Conservation (phyloP, 2,888 invertebrate genomes). For the Drosophila kokeensis region DNA sequence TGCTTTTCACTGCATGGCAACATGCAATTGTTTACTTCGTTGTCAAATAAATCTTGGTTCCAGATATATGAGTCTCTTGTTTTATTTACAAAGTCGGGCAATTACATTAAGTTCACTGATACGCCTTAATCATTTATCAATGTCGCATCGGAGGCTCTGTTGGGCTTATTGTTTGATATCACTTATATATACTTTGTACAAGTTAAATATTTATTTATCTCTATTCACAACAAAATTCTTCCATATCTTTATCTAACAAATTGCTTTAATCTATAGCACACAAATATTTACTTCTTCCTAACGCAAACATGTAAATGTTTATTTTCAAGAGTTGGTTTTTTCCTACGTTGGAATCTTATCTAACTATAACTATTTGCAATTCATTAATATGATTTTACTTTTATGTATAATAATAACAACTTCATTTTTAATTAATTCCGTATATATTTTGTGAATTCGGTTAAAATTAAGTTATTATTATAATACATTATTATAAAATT, state of each 20-base stretch:
- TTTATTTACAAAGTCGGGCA: conserved; percentile 73
- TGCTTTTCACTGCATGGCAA: conserved; percentile 18
- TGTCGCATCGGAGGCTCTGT: conserved; percentile 16
- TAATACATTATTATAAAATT: neutral
- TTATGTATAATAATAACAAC: neutral
- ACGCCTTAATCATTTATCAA: conserved; percentile 52
- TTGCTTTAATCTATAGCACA: neutral
- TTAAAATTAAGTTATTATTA: neutral
- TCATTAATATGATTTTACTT: neutral
- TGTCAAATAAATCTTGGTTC: conserved; percentile 74
- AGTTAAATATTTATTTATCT: conserved; percentile 28
- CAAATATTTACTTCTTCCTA: neutral
- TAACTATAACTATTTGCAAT: neutral
- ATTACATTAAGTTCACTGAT: conserved; percentile 69
- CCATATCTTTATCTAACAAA: neutral
- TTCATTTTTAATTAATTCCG: neutral
- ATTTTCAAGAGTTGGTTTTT: neutral
- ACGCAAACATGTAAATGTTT: neutral
- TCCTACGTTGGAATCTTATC: neutral
- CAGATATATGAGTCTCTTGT: conserved; percentile 51
- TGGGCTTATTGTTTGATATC: conserved; percentile 15
- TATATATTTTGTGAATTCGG: neutral
- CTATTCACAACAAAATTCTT: neutral
- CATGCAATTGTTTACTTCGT: conserved; percentile 67
- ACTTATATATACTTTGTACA: conserved; percentile 7